A percentile compares a stretch with the other conserved stretches of the same genome.
Evolutionary conservation across 2,888 invertebrate genomes (phyloP).

Genomic region (Spodoptera exigua): DNA sequence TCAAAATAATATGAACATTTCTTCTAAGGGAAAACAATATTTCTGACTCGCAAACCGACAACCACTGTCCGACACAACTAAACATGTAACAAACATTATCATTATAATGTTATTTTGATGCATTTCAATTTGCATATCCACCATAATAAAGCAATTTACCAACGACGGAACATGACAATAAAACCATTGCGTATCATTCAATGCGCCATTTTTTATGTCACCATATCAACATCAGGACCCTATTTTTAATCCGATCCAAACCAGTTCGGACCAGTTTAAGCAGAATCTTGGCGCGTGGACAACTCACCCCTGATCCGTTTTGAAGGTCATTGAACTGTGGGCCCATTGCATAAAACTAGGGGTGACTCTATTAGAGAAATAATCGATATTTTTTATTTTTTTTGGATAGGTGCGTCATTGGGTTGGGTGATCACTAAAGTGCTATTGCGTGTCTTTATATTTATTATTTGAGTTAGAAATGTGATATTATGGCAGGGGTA

Average conservation of each 20-base stretch:
- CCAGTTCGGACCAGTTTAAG: slow-evolving; percentile 57
- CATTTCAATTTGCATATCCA: slow-evolving; percentile 30
- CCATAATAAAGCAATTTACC: slow-evolving; percentile 39
- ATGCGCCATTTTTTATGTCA: slow-evolving; percentile 31
- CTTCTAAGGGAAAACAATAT: too few species aligned
- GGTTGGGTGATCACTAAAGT: slow-evolving; percentile 29
- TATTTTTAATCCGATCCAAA: slow-evolving; percentile 47
- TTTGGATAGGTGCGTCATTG: slow-evolving; percentile 39
- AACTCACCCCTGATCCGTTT: slow-evolving; percentile 60
- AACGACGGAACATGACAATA: slow-evolving; percentile 34
- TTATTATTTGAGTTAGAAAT: slow-evolving; percentile 3
- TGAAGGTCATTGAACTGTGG: slow-evolving; percentile 68
- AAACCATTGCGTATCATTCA: slow-evolving; percentile 38
- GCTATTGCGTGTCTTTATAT: slow-evolving; percentile 11
- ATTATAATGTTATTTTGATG: slow-evolving; percentile 6
- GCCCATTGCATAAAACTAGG: slow-evolving; percentile 49
- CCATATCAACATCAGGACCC: slow-evolving; percentile 39
- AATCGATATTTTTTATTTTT: slow-evolving; percentile 60
- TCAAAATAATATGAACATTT: too few species aligned
- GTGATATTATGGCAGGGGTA: background rate
- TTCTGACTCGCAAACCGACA: too few species aligned
- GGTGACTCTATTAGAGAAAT: slow-evolving; percentile 58
- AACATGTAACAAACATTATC: too few species aligned
- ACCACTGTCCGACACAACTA: too few species aligned
- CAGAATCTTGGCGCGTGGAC: slow-evolving; percentile 66